These are phyloP conservation scores for Parnassius glacialis DNA, from an alignment of 2,888 invertebrate species.

Conservation along the genomic window DNA sequence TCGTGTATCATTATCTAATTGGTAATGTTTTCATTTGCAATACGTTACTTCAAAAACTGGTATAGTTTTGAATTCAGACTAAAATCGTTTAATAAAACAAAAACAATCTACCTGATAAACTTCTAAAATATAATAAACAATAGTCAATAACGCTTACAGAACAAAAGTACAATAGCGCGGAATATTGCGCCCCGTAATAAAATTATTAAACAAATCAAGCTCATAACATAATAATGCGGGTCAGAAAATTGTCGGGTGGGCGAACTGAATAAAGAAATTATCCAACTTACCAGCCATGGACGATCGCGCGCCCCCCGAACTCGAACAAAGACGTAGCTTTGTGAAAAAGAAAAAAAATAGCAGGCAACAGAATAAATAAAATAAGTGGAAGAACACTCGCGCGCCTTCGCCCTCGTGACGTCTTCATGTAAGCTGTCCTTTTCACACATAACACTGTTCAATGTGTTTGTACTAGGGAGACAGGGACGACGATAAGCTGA, in stretches of 20 bases:
- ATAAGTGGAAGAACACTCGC: slow-evolving; percentile 78
- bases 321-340: slow-evolving; percentile 77
- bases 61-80: too few relatives aligned
- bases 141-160: slow-evolving; percentile 36
- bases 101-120: slow-evolving; percentile 16
- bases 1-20: too few relatives aligned
- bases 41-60: too few relatives aligned
- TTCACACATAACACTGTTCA: slow-evolving; percentile 53
- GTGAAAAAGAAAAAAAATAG: slow-evolving; percentile 58
- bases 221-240: slow-evolving; percentile 77
- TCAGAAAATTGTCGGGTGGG: slow-evolving; percentile 78
- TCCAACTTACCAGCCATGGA: slow-evolving; percentile 68
- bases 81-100: neutral
- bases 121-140: slow-evolving; percentile 33
- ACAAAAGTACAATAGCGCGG: slow-evolving; percentile 47
- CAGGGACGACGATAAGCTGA: slow-evolving; percentile 50
- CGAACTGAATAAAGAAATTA: slow-evolving; percentile 77
- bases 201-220: slow-evolving; percentile 81
- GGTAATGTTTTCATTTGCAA: too few relatives aligned
- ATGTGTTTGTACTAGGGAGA: slow-evolving; percentile 42
- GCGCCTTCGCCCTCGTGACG: slow-evolving; percentile 77
- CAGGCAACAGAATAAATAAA: slow-evolving; percentile 74
- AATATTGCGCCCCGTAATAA: slow-evolving; percentile 71
- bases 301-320: slow-evolving; percentile 64
- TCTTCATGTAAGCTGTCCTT: slow-evolving; percentile 74